phyloP scores from a whole-genome alignment of 30 jellyfish, hydroid and myxozoan species.

The Aurelia coerulea region DNA sequence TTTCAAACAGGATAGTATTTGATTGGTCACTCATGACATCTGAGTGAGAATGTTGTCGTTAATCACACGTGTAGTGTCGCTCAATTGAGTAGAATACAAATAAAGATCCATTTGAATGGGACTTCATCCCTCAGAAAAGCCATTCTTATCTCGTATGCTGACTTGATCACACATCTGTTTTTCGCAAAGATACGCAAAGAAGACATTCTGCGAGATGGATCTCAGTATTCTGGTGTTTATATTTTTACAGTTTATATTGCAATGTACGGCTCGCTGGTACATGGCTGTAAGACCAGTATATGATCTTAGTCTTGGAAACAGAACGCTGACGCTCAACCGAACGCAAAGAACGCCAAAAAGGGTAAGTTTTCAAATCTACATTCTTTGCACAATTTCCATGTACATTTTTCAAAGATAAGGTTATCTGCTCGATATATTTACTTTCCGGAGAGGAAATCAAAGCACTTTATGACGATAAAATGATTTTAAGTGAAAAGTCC shows the following conservation, averaged over 20 bases:
- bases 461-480: too few species aligned
- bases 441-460: too few species aligned
- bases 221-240: slow-evolving; percentile 11
- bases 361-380: slow-evolving; percentile 18
- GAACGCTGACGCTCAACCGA: slow-evolving; percentile 45
- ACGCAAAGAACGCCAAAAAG: slow-evolving; percentile 59
- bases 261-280: slow-evolving; percentile 64
- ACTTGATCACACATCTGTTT: slow-evolving; percentile 4
- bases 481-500: too few species aligned
- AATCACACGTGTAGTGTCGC: slow-evolving; percentile 75
- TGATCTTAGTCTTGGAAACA: slow-evolving; percentile 26
- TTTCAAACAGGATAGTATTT: slow-evolving; percentile 51
- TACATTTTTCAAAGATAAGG: not conserved
- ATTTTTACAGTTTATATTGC: slow-evolving; percentile 31
- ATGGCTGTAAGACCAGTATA: slow-evolving; percentile 62
- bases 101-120: slow-evolving; percentile 32
- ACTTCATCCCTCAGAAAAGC: slow-evolving; percentile 10
- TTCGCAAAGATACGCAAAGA: too few species aligned
- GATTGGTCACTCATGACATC: slow-evolving; percentile 65
- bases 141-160: slow-evolving; percentile 18
- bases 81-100: slow-evolving; percentile 37
- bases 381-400: not conserved
- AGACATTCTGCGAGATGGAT: slow-evolving; percentile 44
- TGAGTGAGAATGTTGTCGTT: slow-evolving; percentile 74
- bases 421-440: not conserved